Base-by-base conservation (phyloP, 2,888 invertebrate species). In the Pristionchus fissidentatus region DNA sequence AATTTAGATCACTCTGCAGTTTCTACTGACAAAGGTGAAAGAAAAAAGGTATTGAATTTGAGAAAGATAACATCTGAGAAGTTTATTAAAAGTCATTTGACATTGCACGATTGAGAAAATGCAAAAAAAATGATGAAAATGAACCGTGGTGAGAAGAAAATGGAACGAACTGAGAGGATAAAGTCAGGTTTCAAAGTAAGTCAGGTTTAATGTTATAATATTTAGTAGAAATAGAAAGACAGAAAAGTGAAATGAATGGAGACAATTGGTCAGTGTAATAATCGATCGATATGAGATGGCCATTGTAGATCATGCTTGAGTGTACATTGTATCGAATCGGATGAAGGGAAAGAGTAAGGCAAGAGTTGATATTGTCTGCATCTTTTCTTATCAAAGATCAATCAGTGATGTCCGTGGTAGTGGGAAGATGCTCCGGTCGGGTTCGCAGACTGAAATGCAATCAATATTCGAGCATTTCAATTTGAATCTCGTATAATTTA, bases 371-470 rank as follows among this genome's bases (percentile, higher is more conserved):
- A 62, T 62, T 62, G 35, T 62, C 32, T 29, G 32, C 29, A 19
- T 19, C 2, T 3, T 10, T 1, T 15, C 29, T 19, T 29, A 62
- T 62, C 62, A 62, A 62, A 62, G 62, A 62, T 62, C 62, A 62
- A 15, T 62, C 62, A 62, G 0, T 43, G 73, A 73, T 73, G 38
- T n/a, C 41, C 73, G 38, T 73, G 73, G 26, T 73, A 73, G n/a
- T 73, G 43, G 26, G 43, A 7, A 4, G 73, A 73, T 2, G 73
- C 22, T 3, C 41, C 26, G 7, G 73, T 73, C 3, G 73, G 73
- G n/a, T 73, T 73, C 2, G 73, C 38, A 1, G 73, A 43, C 73
- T 73, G 73, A 38, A 73, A 73, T 2, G 13, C 8, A 38, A 13
- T 66, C 22, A 13, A 4, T 66, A 29, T 19, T 32, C 32, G 73